Conservation (phyloP, 2,888 invertebrate genomes). For the Drosophila pegasa region DNA sequence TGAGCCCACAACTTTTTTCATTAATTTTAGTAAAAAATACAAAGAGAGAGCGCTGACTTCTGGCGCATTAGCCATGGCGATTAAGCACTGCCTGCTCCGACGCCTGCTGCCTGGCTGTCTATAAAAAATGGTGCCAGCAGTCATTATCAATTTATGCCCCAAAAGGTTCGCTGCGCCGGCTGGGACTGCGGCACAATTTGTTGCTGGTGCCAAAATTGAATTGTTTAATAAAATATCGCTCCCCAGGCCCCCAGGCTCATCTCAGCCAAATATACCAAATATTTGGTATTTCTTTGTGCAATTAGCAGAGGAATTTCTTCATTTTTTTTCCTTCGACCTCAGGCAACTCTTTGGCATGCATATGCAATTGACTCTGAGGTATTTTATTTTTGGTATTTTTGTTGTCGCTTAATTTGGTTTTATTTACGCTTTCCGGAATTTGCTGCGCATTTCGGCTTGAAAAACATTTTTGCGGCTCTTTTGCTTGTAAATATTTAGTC, state of each 20-base stretch:
- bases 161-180: slow-evolving; percentile 6
- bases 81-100: slow-evolving; percentile 46
- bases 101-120: slow-evolving; percentile 15
- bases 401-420: neutral
- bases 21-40: slow-evolving; percentile 56
- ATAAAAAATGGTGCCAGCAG: slow-evolving; percentile 63
- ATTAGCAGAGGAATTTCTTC: neutral
- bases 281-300: neutral
- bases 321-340: neutral
- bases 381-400: slow-evolving; percentile 2
- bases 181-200: slow-evolving; percentile 41
- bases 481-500: neutral
- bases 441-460: neutral
- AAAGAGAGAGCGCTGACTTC: slow-evolving; percentile 24
- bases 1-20: slow-evolving; percentile 73
- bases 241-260: neutral
- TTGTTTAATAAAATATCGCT: slow-evolving; percentile 68
- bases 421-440: neutral
- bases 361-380: neutral
- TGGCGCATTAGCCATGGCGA: slow-evolving; percentile 58
- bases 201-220: slow-evolving; percentile 64
- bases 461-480: neutral
- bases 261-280: slow-evolving; percentile 2
- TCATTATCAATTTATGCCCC: slow-evolving; percentile 70
- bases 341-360: neutral